These are phyloP conservation scores for Noctua janthina DNA, from an alignment of 2,888 invertebrate species.

Conservation along the genomic window DNA sequence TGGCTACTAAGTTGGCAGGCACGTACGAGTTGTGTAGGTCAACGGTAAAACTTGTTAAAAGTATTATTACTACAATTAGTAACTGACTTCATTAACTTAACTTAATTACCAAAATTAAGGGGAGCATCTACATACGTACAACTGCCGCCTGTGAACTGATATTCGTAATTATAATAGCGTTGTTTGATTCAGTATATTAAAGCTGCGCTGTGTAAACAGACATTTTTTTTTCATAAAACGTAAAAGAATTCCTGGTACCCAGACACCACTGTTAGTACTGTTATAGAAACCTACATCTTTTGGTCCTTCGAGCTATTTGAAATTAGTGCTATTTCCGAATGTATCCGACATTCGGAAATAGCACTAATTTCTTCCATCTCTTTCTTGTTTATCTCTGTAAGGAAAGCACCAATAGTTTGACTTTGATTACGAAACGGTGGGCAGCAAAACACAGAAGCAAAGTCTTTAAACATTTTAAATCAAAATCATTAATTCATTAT, in stretches of 20 bases:
- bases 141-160: not conserved
- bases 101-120: not conserved
- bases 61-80: constrained; percentile 40
- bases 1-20: constrained; percentile 7
- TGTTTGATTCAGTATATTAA: not conserved
- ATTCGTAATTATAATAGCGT: not conserved
- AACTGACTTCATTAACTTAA: not conserved
- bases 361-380: not conserved
- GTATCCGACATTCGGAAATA: not conserved
- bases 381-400: not conserved
- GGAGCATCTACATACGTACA: not conserved
- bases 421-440: not conserved
- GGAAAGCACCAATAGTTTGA: not conserved
- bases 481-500: constrained; percentile 20
- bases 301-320: constrained; percentile 1
- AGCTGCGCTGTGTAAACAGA: not conserved
- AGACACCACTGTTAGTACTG: not conserved
- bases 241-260: not conserved
- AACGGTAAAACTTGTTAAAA: constrained; percentile 23
- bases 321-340: too few relatives aligned
- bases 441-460: not conserved
- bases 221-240: not conserved
- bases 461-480: too few relatives aligned
- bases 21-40: constrained; percentile 34
- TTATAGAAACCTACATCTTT: not conserved